Base-by-base conservation (phyloP, 1,140 invertebrate genomes). In the Drosophila miranda region DNA sequence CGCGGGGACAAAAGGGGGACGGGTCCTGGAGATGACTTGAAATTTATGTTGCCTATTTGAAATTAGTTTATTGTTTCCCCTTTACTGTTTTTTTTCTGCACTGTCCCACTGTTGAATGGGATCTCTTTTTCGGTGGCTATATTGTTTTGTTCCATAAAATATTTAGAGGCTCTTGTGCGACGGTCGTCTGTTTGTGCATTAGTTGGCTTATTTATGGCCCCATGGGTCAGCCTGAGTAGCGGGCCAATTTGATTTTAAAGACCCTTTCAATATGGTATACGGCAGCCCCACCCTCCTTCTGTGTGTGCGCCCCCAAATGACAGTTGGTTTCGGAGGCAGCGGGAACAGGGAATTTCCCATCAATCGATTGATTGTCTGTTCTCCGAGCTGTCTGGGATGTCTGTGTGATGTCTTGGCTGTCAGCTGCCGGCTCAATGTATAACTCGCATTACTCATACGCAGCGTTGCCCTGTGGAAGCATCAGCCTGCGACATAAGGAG, bases 61-160 rank as follows among this genome's bases (percentile, higher is more conserved):
- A 78, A 83, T 82, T 83, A 82, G 79, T 83, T 83, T 71, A 82
- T 78, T 83, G 79, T 82, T 83, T 82, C 78, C 38, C 51, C 46
- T 52, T 61, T 9, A 11, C 3, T 34, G 9, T 34, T 41, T 60
- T 30, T 64, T 50, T 55, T 44, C 19, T 44, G 19, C 19, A 2
- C 1, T 2, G n/a, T 9, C n/a, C 42, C 38, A 9, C 44, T 53
- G 19, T 50, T 30, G 28, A 7, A 30, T 30, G 19, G 19, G 19
- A 19, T 19, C 19, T 19, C 19, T 19, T 19, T 19, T 19, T 19
- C 19, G 19, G 19, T 19, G 28, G 28, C 28, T 30, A 30, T 8
- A 30, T 41, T 48, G 16, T 41, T 26, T 59, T 1, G 46, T 11
- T 45, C 52, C 30, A 59, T 59, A 45, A 62, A 62, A 72, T 44